Evolutionary conservation across 2,113 vertebrate genomes (phyloP), one percentile per base, ranked within the genome.

Genomic region (Equus przewalskii): DNA sequence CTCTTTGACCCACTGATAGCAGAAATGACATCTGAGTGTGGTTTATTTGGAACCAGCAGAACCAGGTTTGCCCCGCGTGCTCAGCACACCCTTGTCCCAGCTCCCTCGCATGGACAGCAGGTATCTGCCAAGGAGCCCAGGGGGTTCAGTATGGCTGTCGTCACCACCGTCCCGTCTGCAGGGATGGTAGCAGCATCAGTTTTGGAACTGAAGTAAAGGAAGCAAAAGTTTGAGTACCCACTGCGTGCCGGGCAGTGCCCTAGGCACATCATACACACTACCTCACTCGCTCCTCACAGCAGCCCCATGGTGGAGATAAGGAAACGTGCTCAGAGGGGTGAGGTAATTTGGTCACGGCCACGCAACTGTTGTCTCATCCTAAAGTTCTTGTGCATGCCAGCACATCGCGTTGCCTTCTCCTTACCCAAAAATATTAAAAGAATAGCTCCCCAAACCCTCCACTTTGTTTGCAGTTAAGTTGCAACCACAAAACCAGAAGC

Each of bases 391-490:
- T 58, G 83, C 18, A 19, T 79, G 26, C 24, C 49, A 11, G 13
- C 12, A 11, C 0, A 16, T 75, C 36, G 9, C 22, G 21, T 41
- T 51, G 65, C 33, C 60, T 67, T 90, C 41, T 95, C 60, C n/a
- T 83, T 44, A 1, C 65, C 28, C 44, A 62, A 30, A 67, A 62
- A 64, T 41, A 54, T 36, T 51, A 14, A 81, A 95, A 79, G 7
- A 41, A 85, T 7, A 30, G 22, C 28, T 6, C 41, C 28, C 30
- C 13, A 36, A 76, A 46, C 28, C 41, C 30, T 12, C 15, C 15
- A 0, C 79, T 89, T 82, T 69, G 62, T 94, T 79, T 93, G 91
- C 22, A 64, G 30, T 69, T 89, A 24, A 46, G 81, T 65, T 97
- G 51, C 80, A 81, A 92, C 7, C 15, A 24, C 16, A 30, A 36